A percentile compares a stretch with the other conserved stretches of the same genome.
Conservation (phyloP, 2,888 invertebrate species). For the Onthophagus sagittarius region DNA sequence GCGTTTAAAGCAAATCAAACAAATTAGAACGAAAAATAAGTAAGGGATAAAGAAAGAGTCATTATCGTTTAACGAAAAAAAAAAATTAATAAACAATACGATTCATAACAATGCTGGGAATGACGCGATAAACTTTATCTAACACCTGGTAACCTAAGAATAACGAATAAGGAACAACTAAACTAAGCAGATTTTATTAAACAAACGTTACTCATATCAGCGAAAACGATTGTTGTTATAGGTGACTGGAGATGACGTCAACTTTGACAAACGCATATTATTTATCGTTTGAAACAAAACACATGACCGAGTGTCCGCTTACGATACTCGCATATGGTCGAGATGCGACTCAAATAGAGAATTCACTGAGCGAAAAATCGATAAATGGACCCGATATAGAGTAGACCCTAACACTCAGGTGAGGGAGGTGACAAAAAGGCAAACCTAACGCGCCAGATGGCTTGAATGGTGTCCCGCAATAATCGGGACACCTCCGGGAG, state of each 20-base stretch:
- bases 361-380: background rate
- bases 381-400: slow-evolving; percentile 1
- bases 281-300: background rate
- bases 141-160: background rate
- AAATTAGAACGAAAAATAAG: background rate
- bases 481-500: slow-evolving; percentile 46
- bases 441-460: slow-evolving; percentile 45
- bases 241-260: background rate
- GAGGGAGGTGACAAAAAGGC: slow-evolving; percentile 28
- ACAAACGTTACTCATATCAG: background rate
- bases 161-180: background rate
- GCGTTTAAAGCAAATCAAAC: too few relatives aligned
- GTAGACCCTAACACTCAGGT: slow-evolving; percentile 18
- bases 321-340: background rate
- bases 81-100: background rate
- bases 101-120: background rate
- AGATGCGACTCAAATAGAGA: background rate
- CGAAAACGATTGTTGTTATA: background rate
- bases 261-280: background rate
- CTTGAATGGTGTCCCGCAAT: slow-evolving; percentile 42
- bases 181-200: background rate
- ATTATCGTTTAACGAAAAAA: background rate
- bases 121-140: background rate
- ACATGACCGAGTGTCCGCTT: background rate
- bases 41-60: background rate